phyloP scores from a whole-genome alignment of 2,888 invertebrate genomes.

The Pyrgus malvae region DNA sequence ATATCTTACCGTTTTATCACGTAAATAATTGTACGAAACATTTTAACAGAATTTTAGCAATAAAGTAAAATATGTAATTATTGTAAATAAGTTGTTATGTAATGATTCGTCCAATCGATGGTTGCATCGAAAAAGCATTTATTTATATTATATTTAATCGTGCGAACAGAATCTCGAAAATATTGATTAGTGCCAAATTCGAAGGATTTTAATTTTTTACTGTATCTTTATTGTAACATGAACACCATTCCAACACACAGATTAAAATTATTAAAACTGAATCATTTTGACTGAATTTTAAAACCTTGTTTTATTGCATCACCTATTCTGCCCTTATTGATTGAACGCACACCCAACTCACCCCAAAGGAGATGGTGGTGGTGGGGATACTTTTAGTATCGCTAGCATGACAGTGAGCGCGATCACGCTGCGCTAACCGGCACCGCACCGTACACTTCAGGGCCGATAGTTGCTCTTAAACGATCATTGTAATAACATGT shows the following conservation, averaged over 20 bases:
- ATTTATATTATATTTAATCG: constrained; percentile 52
- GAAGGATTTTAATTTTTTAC: constrained; percentile 49
- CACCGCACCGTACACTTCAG: too few relatives aligned
- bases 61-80: constrained; percentile 52
- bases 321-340: not conserved
- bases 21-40: not conserved
- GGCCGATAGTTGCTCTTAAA: too few relatives aligned
- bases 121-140: constrained; percentile 60
- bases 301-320: constrained; percentile 37
- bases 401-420: too few relatives aligned
- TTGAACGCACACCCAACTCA: too few relatives aligned
- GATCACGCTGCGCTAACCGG: too few relatives aligned
- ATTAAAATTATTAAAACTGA: constrained; percentile 58
- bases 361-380: too few relatives aligned
- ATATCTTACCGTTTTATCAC: not conserved
- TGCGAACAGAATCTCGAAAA: constrained; percentile 62
- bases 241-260: constrained; percentile 72
- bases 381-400: too few relatives aligned
- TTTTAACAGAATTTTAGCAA: constrained; percentile 14
- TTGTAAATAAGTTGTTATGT: constrained; percentile 72
- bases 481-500: too few relatives aligned
- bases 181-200: constrained; percentile 69
- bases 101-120: constrained; percentile 61
- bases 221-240: constrained; percentile 43
- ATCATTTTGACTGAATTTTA: constrained; percentile 73